Evolutionary conservation across 2,888 invertebrate species (phyloP).

Genomic region (Eumerus sabulonum): DNA sequence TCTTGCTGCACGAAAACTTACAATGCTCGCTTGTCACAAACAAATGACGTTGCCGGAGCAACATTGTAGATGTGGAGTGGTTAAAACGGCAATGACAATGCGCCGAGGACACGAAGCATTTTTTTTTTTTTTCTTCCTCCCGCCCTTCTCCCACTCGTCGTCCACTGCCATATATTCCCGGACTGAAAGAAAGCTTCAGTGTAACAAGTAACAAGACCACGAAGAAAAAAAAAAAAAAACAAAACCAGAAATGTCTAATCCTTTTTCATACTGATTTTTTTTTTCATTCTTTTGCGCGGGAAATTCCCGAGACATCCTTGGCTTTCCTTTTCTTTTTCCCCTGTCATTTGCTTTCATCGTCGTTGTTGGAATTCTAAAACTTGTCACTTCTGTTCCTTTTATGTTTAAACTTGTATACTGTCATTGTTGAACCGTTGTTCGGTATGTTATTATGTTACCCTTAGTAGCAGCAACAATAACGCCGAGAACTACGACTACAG

Average conservation of each 20-base stretch:
- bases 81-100: slow-evolving; percentile 58
- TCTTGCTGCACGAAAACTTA: slow-evolving; percentile 37
- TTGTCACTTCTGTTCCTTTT: slow-evolving; percentile 44
- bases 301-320: not conserved
- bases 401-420: slow-evolving; percentile 52
- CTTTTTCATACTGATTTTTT: slow-evolving; percentile 27
- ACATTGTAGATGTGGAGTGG: slow-evolving; percentile 25
- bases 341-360: slow-evolving; percentile 9
- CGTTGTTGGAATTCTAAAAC: slow-evolving; percentile 27
- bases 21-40: slow-evolving; percentile 60
- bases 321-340: not conserved
- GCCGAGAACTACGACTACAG: slow-evolving; percentile 15
- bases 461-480: not conserved
- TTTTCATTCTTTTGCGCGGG: not conserved
- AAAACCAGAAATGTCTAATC: slow-evolving; percentile 39
- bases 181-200: slow-evolving; percentile 39
- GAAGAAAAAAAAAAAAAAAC: slow-evolving; percentile 45
- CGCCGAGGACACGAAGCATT: slow-evolving; percentile 39
- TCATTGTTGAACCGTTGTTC: slow-evolving; percentile 55
- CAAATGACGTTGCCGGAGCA: slow-evolving; percentile 54
- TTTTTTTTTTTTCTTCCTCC: slow-evolving; percentile 1
- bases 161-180: too few species aligned
- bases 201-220: slow-evolving; percentile 63
- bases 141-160: too few species aligned
- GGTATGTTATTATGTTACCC: slow-evolving; percentile 52